Conservation (phyloP, 2,888 invertebrate genomes). For the Gastracanthus pulcherrimus region DNA sequence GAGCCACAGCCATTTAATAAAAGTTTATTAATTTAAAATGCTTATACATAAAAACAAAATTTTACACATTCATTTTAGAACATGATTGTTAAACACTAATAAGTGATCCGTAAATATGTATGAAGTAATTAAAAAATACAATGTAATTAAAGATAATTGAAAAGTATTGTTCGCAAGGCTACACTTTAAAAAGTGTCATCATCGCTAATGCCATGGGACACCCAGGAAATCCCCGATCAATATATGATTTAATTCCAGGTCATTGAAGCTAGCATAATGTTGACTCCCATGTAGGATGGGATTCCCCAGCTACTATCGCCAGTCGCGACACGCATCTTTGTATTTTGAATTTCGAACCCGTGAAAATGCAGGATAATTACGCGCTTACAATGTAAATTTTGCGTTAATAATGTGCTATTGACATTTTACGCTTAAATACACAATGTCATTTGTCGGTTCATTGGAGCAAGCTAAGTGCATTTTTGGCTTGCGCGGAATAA, state of each 20-base stretch:
- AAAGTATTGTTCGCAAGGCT: no score
- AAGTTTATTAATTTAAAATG: no score
- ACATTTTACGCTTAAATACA: slow-evolving; percentile 26
- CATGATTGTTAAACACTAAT: no score
- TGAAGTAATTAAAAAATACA: no score
- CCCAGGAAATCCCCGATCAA: background rate
- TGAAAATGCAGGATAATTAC: slow-evolving; percentile 4
- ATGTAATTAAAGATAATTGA: no score
- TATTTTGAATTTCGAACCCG: background rate
- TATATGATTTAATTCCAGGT: background rate
- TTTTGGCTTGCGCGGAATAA: slow-evolving; percentile 16
- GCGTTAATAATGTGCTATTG: slow-evolving; percentile 18
- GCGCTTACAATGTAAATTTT: background rate
- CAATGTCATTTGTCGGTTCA: slow-evolving; percentile 46
- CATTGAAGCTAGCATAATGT: background rate
- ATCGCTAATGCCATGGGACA: background rate
- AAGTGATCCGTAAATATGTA: no score
- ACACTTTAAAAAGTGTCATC: background rate
- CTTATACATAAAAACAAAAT: no score
- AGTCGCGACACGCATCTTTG: no score
- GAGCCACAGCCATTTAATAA: no score
- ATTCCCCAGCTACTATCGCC: background rate
- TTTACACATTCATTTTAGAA: no score
- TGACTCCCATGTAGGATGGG: background rate
- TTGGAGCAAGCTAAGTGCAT: slow-evolving; percentile 35